phyloP scores from a whole-genome alignment of 2,888 invertebrate species.

The Malachius bipustulatus region DNA sequence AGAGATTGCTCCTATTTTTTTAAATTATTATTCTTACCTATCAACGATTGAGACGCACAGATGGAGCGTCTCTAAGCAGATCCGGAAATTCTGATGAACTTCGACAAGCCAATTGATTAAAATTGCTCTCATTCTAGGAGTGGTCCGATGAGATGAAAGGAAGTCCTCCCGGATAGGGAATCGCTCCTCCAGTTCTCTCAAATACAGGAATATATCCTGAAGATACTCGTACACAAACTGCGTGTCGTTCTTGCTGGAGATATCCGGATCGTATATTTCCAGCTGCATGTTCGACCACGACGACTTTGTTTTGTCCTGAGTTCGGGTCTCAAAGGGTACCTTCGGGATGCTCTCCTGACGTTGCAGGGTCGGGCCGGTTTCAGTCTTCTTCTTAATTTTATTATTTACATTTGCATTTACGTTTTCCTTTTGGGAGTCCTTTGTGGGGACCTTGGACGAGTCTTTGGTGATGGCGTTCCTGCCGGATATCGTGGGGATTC shows the following conservation, averaged over 20 bases:
- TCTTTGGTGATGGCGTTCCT: slow-evolving; percentile 12
- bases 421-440: too few species aligned
- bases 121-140: slow-evolving; percentile 76
- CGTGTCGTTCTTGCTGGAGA: slow-evolving; percentile 56
- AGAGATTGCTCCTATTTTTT: too few species aligned
- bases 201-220: slow-evolving; percentile 79
- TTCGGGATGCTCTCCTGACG: too few species aligned
- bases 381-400: too few species aligned
- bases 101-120: slow-evolving; percentile 91
- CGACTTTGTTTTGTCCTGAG: too few species aligned
- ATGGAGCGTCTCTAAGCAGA: slow-evolving; percentile 81
- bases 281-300: too few species aligned
- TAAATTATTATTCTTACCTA: too few species aligned
- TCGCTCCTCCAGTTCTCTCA: slow-evolving; percentile 59
- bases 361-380: too few species aligned
- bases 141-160: slow-evolving; percentile 58
- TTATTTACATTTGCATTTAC: too few species aligned
- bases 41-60: slow-evolving; percentile 81
- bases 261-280: slow-evolving; percentile 23
- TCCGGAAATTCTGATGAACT: slow-evolving; percentile 75
- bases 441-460: too few species aligned
- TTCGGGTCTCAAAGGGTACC: too few species aligned
- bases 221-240: slow-evolving; percentile 74
- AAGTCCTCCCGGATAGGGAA: slow-evolving; percentile 54
- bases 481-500: too few species aligned